These are phyloP conservation scores for Eciton burchellii DNA, from an alignment of 1,140 invertebrate genomes.

Conservation along the genomic window DNA sequence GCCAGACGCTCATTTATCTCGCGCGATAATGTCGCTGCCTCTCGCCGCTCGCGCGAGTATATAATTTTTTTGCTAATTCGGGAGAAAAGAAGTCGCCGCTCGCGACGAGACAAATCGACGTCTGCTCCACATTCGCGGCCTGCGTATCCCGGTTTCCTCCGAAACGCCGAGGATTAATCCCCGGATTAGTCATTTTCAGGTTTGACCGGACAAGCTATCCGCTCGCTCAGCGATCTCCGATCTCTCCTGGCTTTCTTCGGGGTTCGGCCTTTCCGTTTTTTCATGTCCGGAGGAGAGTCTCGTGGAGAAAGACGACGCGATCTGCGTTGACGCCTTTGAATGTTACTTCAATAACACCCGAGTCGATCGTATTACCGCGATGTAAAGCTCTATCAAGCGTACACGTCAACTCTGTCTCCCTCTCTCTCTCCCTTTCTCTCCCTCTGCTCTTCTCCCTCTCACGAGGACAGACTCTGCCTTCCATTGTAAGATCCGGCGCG, in stretches of 20 bases:
- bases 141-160: background rate
- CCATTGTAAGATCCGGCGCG: conserved; percentile 36
- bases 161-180: too few relatives aligned
- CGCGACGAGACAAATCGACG: background rate
- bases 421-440: too few relatives aligned
- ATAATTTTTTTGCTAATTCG: conserved; percentile 19
- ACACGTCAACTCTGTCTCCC: background rate
- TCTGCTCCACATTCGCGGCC: background rate
- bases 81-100: background rate
- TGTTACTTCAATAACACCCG: background rate
- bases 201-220: too few relatives aligned
- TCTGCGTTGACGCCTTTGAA: background rate
- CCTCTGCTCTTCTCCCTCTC: too few relatives aligned
- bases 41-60: background rate
- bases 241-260: too few relatives aligned
- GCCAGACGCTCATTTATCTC: conserved; percentile 19
- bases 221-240: too few relatives aligned
- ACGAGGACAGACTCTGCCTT: conserved; percentile 18
- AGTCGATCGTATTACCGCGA: conserved; percentile 10
- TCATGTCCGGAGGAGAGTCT: conserved; percentile 18
- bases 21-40: conserved; percentile 16
- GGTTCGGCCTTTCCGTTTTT: too few relatives aligned
- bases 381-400: conserved; percentile 19
- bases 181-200: too few relatives aligned
- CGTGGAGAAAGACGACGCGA: background rate